phyloP scores from a whole-genome alignment of 2,888 invertebrate species.

The Drosophila paucipuncta region DNA sequence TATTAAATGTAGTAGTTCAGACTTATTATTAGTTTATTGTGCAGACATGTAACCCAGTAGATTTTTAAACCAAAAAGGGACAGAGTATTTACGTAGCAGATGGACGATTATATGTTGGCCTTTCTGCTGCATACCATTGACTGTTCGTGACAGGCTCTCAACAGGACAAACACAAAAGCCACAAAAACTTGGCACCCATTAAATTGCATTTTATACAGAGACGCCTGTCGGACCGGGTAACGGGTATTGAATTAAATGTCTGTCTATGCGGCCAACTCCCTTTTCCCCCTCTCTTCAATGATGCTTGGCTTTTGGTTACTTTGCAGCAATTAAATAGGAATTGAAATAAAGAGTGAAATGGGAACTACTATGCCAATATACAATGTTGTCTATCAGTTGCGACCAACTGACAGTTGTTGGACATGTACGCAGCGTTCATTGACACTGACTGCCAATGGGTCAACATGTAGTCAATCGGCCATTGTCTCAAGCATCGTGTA shows the following conservation, averaged over 20 bases:
- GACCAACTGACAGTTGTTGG: background rate
- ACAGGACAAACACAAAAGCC: slow-evolving; percentile 50
- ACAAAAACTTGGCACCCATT: slow-evolving; percentile 66
- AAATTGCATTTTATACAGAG: slow-evolving; percentile 75
- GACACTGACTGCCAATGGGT: background rate
- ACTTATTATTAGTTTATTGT: background rate
- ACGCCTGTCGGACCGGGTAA: slow-evolving; percentile 56
- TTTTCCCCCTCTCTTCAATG: background rate
- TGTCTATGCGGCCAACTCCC: slow-evolving; percentile 11
- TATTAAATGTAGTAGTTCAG: background rate
- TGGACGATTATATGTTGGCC: background rate
- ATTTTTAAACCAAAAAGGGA: background rate
- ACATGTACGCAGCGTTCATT: background rate
- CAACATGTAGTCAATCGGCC: background rate
- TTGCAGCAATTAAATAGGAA: slow-evolving; percentile 43
- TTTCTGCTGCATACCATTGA: slow-evolving; percentile 36
- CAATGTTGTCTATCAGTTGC: background rate
- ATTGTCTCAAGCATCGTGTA: background rate
- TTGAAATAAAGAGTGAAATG: slow-evolving; percentile 7
- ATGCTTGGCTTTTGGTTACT: slow-evolving; percentile 19
- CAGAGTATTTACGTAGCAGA: slow-evolving; percentile 29
- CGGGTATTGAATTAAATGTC: slow-evolving; percentile 69
- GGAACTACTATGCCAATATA: background rate
- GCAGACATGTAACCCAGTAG: background rate
- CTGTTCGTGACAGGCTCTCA: slow-evolving; percentile 69